These are phyloP conservation scores for Macquaria ambigua DNA, from an alignment of 2,113 vertebrate species.

Conservation along the genomic window DNA sequence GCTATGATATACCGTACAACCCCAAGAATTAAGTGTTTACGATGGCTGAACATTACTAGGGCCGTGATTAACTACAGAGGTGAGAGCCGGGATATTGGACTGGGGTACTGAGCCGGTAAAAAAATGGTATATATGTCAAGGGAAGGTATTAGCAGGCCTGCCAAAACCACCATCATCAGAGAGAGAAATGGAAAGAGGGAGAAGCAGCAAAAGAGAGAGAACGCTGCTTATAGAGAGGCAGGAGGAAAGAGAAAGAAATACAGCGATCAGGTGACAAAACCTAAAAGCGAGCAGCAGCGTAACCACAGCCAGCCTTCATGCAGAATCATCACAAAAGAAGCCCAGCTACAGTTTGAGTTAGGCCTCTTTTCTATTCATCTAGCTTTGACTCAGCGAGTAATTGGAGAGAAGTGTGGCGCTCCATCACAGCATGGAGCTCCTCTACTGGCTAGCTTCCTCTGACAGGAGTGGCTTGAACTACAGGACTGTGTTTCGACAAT, in stretches of 20 bases:
- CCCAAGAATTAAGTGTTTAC: conserved; percentile 44
- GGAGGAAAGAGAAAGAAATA: neutral
- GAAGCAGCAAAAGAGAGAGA: neutral
- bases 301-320: neutral
- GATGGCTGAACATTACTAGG: conserved; percentile 34
- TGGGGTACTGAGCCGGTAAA: conserved; percentile 17
- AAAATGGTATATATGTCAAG: conserved; percentile 42
- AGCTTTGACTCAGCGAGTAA: conserved; percentile 41
- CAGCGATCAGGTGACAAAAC: conserved; percentile 38
- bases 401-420: conserved; percentile 19
- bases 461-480: conserved; percentile 30
- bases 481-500: conserved; percentile 17
- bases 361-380: conserved; percentile 53
- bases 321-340: conserved; percentile 50
- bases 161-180: conserved; percentile 38
- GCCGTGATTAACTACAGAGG: conserved; percentile 39
- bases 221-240: conserved; percentile 6
- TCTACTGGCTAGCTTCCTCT: neutral
- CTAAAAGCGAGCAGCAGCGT: conserved; percentile 12
- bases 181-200: conserved; percentile 32
- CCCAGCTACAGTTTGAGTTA: neutral
- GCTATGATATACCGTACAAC: conserved; percentile 20
- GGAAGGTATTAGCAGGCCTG: conserved; percentile 40
- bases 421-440: conserved; percentile 24
- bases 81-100: conserved; percentile 34